phyloP scores from a whole-genome alignment of 1,140 invertebrate species.

The Pseudachorutes palmiensis region DNA sequence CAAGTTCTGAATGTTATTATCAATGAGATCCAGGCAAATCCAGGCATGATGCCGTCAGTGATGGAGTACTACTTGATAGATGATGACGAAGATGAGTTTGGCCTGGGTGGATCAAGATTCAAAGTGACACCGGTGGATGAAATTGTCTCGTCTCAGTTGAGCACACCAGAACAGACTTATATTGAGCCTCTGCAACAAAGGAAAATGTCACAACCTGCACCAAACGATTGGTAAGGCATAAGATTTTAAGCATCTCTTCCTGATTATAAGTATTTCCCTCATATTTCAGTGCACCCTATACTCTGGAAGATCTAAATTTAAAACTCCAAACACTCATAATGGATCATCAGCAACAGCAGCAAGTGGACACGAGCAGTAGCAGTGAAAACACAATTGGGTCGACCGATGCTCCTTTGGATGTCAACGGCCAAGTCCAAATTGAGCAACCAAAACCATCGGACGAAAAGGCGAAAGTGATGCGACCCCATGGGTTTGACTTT shows the following conservation, averaged over 20 bases:
- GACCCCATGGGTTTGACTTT: slow-evolving; percentile 5
- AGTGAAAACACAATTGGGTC: slow-evolving; percentile 4
- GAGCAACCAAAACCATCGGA: not conserved
- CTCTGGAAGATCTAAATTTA: not conserved
- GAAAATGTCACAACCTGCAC: not conserved
- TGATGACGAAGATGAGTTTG: not conserved
- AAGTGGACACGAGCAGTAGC: slow-evolving; percentile 12
- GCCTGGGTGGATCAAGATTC: slow-evolving; percentile 1
- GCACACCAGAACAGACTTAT: not conserved
- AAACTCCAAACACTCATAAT: not conserved
- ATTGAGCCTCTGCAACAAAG: slow-evolving; percentile 4
- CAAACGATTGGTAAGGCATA: not conserved
- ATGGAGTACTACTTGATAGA: not conserved
- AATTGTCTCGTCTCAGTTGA: slow-evolving; percentile 1
- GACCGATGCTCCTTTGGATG: not conserved
- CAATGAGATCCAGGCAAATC: not conserved
- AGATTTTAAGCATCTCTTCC: not conserved
- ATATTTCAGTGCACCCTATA: slow-evolving; percentile 1
- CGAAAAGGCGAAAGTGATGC: not conserved
- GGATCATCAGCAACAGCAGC: slow-evolving; percentile 20
- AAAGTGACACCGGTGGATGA: slow-evolving; percentile 2
- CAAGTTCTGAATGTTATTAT: slow-evolving; percentile 6
- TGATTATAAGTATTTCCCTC: not conserved
- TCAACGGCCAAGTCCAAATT: not conserved
- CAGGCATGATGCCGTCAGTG: not conserved